Percentiles rank a stretch among this genome's conserved stretches.
phyloP scores from a whole-genome alignment of 2,888 invertebrate genomes.

The Cerceris rybyensis region DNA sequence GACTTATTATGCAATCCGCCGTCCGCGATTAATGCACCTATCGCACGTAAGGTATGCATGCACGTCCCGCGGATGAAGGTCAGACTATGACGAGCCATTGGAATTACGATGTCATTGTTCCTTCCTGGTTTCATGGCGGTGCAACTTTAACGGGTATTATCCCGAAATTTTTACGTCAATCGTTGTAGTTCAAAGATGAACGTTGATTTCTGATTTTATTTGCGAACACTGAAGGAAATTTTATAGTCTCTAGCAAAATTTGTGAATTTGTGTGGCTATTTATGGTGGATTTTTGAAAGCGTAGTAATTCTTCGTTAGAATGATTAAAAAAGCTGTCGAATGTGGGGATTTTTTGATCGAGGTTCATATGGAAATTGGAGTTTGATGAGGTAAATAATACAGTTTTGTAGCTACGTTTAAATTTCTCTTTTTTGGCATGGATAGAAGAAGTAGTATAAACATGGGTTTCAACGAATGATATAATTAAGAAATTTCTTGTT shows the following conservation, averaged over 20 bases:
- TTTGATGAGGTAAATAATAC: no score
- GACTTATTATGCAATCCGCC: constrained; percentile 70
- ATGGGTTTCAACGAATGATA: background rate
- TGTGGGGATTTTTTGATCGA: no score
- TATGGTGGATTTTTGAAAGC: no score
- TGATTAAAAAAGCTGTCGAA: no score
- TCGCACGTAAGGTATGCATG: constrained; percentile 62
- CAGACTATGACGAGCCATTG: constrained; percentile 53
- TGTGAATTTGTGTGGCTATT: no score
- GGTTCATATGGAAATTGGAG: no score
- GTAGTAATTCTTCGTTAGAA: no score
- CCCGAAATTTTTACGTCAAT: background rate
- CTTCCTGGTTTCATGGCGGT: constrained; percentile 41
- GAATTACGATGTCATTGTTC: constrained; percentile 32
- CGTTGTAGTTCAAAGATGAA: background rate
- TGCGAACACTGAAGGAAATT: no score
- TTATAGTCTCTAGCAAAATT: no score
- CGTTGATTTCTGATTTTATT: background rate
- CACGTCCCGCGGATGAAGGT: constrained; percentile 64
- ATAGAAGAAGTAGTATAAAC: no score
- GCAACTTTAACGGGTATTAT: constrained; percentile 25
- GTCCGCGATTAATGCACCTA: constrained; percentile 71
- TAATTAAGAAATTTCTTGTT: constrained; percentile 15
- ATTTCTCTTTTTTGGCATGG: no score
- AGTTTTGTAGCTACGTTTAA: no score